These are phyloP conservation scores for Atrina japonica DNA, from an alignment of 2,888 invertebrate species.

Conservation along the genomic window DNA sequence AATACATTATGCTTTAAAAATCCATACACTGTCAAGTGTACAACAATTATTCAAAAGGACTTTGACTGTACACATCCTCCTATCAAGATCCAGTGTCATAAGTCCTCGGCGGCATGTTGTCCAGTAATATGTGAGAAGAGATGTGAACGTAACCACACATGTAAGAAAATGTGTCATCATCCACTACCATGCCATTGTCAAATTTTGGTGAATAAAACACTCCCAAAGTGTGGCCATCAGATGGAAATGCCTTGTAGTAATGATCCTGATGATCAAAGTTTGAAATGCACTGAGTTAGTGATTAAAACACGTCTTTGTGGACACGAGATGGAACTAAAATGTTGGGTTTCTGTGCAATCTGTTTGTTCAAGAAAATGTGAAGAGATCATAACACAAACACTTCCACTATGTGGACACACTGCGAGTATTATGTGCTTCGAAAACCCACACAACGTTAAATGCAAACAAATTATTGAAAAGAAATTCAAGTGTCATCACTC, in stretches of 20 bases:
- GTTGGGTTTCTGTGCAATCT: not conserved
- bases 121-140: not conserved
- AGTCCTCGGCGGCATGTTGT: not conserved
- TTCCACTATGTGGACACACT: slow-evolving; percentile 8
- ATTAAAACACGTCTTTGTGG: slow-evolving; percentile 3
- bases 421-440: slow-evolving; percentile 5
- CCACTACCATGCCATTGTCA: slow-evolving; percentile 7
- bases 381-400: not conserved
- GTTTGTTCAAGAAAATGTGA: slow-evolving; percentile 4
- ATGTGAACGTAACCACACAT: slow-evolving; percentile 10
- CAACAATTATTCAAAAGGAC: not conserved
- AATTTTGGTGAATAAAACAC: not conserved
- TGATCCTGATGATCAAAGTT: not conserved
- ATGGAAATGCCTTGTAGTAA: no score
- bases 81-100: not conserved
- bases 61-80: slow-evolving; percentile 8
- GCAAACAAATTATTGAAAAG: slow-evolving; percentile 11
- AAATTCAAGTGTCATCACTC: slow-evolving; percentile 13
- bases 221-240: slow-evolving; percentile 65
- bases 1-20: not conserved
- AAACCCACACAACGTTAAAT: not conserved
- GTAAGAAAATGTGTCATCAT: slow-evolving; percentile 13
- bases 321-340: slow-evolving; percentile 1
- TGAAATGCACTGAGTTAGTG: not conserved
- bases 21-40: not conserved